Conservation (phyloP, 2,797 vertebrate genomes). For the Chromobotia macracanthus region DNA sequence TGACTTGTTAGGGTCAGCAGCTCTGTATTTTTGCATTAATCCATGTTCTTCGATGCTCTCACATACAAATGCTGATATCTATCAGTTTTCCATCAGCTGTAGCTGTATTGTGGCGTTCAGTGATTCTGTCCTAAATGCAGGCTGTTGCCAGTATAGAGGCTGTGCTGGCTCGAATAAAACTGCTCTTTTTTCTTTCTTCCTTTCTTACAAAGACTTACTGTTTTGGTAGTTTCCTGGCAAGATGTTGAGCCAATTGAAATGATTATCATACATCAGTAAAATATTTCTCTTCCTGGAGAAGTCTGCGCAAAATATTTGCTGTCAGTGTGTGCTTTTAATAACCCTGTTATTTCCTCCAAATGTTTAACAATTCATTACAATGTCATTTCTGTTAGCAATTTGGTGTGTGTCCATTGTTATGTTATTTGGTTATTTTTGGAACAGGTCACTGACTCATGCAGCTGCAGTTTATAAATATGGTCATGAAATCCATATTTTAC, state of each 20-base stretch:
- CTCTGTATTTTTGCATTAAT: background rate
- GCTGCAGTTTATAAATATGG: background rate
- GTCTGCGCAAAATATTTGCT: constrained; percentile 30
- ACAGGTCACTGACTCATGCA: background rate
- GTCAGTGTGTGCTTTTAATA: constrained; percentile 10
- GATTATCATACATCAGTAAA: constrained; percentile 41
- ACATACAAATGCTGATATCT: background rate
- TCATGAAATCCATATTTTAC: constrained; percentile 7
- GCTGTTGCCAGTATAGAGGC: background rate
- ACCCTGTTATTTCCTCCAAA: constrained; percentile 20
- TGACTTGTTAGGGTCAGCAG: background rate
- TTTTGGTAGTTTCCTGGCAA: constrained; percentile 44
- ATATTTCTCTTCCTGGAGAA: constrained; percentile 27
- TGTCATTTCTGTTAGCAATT: constrained; percentile 26
- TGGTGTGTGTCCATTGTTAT: background rate
- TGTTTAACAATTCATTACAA: constrained; percentile 6
- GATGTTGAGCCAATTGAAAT: constrained; percentile 55
- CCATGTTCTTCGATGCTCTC: background rate
- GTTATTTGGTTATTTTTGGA: constrained; percentile 17
- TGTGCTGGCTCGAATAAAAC: constrained; percentile 5
- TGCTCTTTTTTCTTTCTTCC: constrained; percentile 28
- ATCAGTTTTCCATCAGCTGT: background rate
- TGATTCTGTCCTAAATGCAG: constrained; percentile 8
- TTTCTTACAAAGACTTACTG: constrained; percentile 54
- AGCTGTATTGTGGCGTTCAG: background rate